A percentile compares a stretch with the other conserved stretches of the same genome.
These are phyloP conservation scores for Psilopsiagon aymara DNA, from an alignment of 2,113 vertebrate species.

Conservation along the genomic window DNA sequence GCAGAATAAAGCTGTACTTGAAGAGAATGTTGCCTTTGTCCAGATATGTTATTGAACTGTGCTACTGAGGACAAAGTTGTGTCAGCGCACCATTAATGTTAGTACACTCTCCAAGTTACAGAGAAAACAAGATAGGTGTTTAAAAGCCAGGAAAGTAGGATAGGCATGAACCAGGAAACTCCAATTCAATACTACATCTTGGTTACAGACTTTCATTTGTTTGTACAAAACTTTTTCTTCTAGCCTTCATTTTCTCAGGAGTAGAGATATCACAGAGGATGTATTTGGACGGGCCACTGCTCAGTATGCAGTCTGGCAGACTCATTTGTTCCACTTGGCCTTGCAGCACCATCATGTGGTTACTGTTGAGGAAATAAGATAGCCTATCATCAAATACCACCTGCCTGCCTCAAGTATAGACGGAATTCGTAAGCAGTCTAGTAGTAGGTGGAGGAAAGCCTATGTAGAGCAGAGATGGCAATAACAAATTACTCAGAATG, in stretches of 20 bases:
- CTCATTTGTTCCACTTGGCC: slow-evolving; percentile 7
- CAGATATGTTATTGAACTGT: neutral
- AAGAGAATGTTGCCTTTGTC: neutral
- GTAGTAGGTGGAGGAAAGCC: neutral
- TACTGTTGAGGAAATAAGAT: neutral
- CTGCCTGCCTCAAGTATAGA: neutral
- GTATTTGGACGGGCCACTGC: neutral
- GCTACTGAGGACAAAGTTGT: neutral
- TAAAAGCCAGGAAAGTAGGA: neutral
- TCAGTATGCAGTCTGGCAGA: neutral
- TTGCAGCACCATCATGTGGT: slow-evolving; percentile 32
- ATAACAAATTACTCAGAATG: neutral
- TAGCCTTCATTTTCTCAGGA: neutral
- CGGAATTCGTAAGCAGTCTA: neutral
- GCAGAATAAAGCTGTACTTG: neutral
- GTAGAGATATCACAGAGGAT: neutral
- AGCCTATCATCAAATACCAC: neutral
- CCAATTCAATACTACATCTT: neutral
- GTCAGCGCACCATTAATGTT: neutral
- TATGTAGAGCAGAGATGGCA: neutral
- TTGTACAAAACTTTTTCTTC: neutral
- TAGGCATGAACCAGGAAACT: neutral
- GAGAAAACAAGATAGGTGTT: neutral
- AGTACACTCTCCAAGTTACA: neutral
- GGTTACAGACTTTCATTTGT: neutral